Evolutionary conservation across 2,888 invertebrate species (phyloP).

Genomic region (Palloptera scutellata): DNA sequence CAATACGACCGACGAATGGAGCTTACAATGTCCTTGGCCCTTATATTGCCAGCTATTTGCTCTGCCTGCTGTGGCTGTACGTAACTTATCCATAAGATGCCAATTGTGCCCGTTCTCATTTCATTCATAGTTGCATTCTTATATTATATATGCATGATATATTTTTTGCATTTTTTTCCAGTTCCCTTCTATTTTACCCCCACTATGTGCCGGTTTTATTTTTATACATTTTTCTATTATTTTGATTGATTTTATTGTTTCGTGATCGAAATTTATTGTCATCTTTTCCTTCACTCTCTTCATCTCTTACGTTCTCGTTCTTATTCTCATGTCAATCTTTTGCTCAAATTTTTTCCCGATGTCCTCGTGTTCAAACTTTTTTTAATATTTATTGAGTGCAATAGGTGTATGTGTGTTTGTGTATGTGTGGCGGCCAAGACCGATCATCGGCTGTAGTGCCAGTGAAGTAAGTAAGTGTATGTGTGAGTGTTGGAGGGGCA

Average conservation of each 20-base stretch:
- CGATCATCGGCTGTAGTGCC: too few species aligned
- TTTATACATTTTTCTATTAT: conserved; percentile 31
- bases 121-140: conserved; percentile 16
- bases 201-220: too few species aligned
- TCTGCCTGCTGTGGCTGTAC: conserved; percentile 16
- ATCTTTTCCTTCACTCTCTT: not conserved
- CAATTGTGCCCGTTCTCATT: conserved; percentile 19
- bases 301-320: not conserved
- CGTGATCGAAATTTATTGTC: conserved; percentile 51
- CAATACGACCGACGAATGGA: not conserved
- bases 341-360: conserved; percentile 20
- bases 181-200: conserved; percentile 10
- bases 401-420: not conserved
- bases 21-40: conserved; percentile 48
- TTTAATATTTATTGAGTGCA: not conserved
- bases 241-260: conserved; percentile 54
- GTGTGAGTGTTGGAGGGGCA: not conserved
- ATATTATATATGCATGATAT: conserved; percentile 33
- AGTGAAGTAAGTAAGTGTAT: too few species aligned
- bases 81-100: conserved; percentile 47
- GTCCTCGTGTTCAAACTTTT: conserved; percentile 27
- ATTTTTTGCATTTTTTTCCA: conserved; percentile 9
- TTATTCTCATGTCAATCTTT: not conserved
- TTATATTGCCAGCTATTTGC: conserved; percentile 32
- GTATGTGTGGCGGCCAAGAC: too few species aligned